Evolutionary conservation across 2,113 vertebrate species (phyloP).

Genomic region (Pelodiscus sinensis): DNA sequence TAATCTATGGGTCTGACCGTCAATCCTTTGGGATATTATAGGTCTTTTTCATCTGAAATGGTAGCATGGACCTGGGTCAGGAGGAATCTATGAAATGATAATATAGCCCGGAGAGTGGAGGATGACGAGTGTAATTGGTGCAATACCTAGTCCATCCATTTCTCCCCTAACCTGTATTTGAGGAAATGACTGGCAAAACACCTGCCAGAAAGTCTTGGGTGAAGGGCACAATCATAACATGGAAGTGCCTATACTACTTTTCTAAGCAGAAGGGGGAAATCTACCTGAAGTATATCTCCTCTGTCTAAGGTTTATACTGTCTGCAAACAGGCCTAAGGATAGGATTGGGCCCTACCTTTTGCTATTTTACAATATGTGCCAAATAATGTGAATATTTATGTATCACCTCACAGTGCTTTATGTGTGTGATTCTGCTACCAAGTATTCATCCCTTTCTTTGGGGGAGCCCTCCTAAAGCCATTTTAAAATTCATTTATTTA

Average conservation of each 20-base stretch:
- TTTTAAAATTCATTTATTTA: not conserved
- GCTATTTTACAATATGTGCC: not conserved
- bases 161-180: not conserved
- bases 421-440: not conserved
- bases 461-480: not conserved
- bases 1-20: not conserved
- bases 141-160: not conserved
- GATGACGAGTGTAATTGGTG: not conserved
- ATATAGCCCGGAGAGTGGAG: not conserved
- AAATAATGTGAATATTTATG: not conserved
- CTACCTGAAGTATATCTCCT: not conserved
- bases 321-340: not conserved
- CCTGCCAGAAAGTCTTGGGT: not conserved
- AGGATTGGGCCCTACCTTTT: not conserved
- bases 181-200: not conserved
- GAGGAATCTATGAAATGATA: not conserved
- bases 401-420: not conserved
- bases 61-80: not conserved
- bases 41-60: not conserved
- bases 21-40: not conserved
- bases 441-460: not conserved
- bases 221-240: fast-evolving
- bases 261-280: not conserved
- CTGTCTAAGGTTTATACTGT: not conserved
- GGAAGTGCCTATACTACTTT: not conserved